These are phyloP conservation scores for Peromyscus melanophrys DNA, from an alignment of 2,797 vertebrate genomes.

Conservation along the genomic window DNA sequence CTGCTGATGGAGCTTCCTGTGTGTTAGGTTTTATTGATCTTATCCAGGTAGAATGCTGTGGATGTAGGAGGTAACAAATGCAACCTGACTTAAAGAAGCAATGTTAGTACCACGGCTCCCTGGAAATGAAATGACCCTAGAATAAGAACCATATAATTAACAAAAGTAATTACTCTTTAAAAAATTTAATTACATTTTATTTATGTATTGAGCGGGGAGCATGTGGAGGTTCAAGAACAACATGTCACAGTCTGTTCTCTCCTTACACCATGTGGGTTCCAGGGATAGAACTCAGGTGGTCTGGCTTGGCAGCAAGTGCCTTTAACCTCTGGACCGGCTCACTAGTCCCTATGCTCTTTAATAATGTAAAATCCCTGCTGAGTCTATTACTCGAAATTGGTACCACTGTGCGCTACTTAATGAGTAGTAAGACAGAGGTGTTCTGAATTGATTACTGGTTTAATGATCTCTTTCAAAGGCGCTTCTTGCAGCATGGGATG, in stretches of 20 bases:
- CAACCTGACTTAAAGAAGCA: background rate
- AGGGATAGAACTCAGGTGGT: background rate
- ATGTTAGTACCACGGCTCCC: background rate
- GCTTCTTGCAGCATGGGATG: background rate
- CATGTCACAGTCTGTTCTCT: background rate
- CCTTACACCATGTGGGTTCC: background rate
- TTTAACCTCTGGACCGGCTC: background rate
- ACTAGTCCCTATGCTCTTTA: background rate
- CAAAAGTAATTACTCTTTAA: background rate
- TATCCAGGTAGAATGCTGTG: background rate
- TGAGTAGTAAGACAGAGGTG: background rate
- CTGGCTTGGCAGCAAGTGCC: background rate
- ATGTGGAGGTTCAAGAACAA: background rate
- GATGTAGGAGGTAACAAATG: background rate
- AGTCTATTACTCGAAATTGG: background rate
- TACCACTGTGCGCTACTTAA: background rate
- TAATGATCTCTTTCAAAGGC: constrained; percentile 6
- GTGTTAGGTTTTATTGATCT: background rate
- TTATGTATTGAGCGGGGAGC: background rate
- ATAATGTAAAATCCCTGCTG: background rate
- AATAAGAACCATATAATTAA: background rate
- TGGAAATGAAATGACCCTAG: background rate
- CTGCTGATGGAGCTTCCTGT: background rate
- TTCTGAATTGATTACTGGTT: background rate
- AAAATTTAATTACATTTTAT: background rate